A percentile compares a stretch with the other conserved stretches of the same genome.
Conservation (phyloP, 1,140 invertebrate genomes). For the Zaprionus davidi region DNA sequence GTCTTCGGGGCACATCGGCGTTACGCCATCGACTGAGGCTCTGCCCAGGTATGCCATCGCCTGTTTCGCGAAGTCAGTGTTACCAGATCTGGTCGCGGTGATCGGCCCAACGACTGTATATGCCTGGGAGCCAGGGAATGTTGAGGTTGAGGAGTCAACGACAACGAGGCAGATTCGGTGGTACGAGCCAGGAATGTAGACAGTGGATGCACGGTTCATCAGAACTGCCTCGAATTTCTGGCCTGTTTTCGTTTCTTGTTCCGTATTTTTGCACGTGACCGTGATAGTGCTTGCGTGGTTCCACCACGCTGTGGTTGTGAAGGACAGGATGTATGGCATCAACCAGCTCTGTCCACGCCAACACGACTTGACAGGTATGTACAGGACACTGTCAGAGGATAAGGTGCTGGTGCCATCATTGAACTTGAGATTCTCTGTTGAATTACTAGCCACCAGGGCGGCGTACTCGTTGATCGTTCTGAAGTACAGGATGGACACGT, state of each 20-base stretch:
- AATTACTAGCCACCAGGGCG: too few species aligned
- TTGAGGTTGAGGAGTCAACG: neutral
- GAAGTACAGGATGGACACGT: too few species aligned
- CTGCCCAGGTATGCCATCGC: neutral
- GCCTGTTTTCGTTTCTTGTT: neutral
- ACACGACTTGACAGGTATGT: neutral
- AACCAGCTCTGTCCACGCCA: constrained; percentile 10
- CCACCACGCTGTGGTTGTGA: constrained; percentile 16
- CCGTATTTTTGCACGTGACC: too few species aligned
- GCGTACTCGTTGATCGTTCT: too few species aligned
- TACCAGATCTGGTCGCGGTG: neutral
- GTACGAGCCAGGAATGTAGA: neutral
- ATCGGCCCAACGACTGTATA: neutral
- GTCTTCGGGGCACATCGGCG: too few species aligned
- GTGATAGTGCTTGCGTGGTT: too few species aligned
- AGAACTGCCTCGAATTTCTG: neutral
- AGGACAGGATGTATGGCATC: constrained; percentile 3
- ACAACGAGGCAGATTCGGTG: neutral
- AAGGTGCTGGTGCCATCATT: too few species aligned
- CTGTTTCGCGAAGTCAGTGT: neutral
- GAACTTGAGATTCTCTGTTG: too few species aligned
- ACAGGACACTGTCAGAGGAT: neutral
- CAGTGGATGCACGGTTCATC: constrained; percentile 2
- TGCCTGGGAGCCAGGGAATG: neutral
- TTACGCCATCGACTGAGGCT: too few species aligned